Percentiles rank a stretch among this genome's conserved stretches.
Evolutionary conservation across 2,888 invertebrate species (phyloP).

Genomic region (Diogma glabrata): DNA sequence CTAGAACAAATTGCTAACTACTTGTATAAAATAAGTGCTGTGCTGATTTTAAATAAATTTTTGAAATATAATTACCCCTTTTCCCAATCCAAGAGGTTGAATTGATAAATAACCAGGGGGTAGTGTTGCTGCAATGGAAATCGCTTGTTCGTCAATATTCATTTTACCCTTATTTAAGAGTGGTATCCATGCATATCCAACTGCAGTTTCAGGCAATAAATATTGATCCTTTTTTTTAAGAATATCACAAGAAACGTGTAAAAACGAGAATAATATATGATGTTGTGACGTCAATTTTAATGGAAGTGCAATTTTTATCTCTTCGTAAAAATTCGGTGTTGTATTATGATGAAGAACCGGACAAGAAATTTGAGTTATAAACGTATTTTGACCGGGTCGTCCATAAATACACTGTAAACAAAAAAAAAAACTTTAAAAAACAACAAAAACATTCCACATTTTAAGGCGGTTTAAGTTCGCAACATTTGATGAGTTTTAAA

Average conservation of each 20-base stretch:
- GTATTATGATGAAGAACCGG: constrained; percentile 83
- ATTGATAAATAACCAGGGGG: constrained; percentile 83
- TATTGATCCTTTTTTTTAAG: constrained; percentile 65
- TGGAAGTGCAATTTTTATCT: constrained; percentile 84
- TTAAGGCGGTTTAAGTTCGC: no score
- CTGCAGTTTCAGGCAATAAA: constrained; percentile 58
- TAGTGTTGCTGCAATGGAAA: constrained; percentile 80
- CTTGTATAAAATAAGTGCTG: no score
- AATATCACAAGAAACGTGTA: constrained; percentile 88
- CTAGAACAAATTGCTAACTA: no score
- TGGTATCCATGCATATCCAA: constrained; percentile 92
- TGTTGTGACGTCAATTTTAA: constrained; percentile 72
- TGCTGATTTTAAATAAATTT: no score
- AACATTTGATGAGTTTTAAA: no score
- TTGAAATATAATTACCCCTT: constrained; percentile 63
- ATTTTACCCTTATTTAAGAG: constrained; percentile 74
- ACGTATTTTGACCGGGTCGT: constrained; percentile 48
- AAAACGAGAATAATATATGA: constrained; percentile 89
- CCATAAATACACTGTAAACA: constrained; percentile 57
- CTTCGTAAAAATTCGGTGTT: constrained; percentile 83
- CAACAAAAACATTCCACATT: neutral
- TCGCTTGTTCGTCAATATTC: constrained; percentile 65
- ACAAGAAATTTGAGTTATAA: constrained; percentile 59
- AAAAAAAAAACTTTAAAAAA: constrained; percentile 20
- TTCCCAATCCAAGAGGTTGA: constrained; percentile 80